Evolutionary conservation across 2,797 vertebrate species (phyloP).

Genomic region (Catostomus latipinnis): DNA sequence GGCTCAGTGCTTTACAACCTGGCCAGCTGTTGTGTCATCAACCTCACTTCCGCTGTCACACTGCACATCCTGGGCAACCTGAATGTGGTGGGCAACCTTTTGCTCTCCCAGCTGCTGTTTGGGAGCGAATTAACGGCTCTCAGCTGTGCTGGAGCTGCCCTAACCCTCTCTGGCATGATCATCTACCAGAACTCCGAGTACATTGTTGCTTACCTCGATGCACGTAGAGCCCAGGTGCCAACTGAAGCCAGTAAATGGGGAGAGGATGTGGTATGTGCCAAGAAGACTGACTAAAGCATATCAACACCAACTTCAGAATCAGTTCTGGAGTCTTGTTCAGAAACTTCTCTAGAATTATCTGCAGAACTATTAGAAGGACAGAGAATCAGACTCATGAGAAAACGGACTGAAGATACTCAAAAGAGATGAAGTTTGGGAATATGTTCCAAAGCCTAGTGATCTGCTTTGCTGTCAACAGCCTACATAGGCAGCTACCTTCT

Average conservation of each 20-base stretch:
- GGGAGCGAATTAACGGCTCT: constrained; percentile 85
- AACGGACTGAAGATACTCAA: constrained; percentile 64
- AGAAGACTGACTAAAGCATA: background rate
- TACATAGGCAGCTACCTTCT: background rate
- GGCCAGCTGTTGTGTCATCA: constrained; percentile 92
- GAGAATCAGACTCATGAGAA: constrained; percentile 63
- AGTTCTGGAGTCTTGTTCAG: constrained; percentile 1
- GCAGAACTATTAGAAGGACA: constrained; percentile 29
- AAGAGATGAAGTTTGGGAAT: constrained; percentile 20
- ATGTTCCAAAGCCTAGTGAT: constrained; percentile 34
- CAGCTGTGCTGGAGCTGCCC: constrained; percentile 86
- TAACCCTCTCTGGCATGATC: constrained; percentile 90
- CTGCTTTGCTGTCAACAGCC: background rate
- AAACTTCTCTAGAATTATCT: background rate
- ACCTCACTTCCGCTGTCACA: constrained; percentile 94
- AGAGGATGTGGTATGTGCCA: background rate
- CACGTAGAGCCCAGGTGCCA: constrained; percentile 53
- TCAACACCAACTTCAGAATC: constrained; percentile 15
- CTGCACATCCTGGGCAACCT: constrained; percentile 95
- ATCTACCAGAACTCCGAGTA: constrained; percentile 93
- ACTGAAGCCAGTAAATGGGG: background rate
- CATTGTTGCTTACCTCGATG: constrained; percentile 79
- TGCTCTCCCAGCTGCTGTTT: constrained; percentile 90
- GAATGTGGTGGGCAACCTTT: constrained; percentile 91
- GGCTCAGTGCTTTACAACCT: constrained; percentile 96